Base-by-base conservation (phyloP, 2,888 invertebrate species). In the Drosophila mercatorum region DNA sequence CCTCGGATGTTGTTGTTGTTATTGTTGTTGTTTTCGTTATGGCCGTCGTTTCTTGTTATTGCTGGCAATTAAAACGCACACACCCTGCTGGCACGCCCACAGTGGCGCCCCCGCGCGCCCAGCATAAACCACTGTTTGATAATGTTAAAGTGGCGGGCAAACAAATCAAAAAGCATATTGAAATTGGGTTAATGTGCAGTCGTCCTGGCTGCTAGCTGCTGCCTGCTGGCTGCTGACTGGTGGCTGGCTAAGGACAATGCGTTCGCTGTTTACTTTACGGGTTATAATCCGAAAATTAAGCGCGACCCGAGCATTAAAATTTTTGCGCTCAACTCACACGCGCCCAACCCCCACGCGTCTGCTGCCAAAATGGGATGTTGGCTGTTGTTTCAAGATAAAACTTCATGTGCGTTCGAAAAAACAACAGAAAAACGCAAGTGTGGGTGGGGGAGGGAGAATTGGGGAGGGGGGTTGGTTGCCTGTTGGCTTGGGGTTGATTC, bases 131-230 rank as follows among this genome's bases (percentile, higher is more conserved):
- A 88, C 73, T 86, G 84, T 91, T 91, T 91, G 89, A 91, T 91
- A 91, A 84, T 90, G 89, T 90, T 91, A 90, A 91, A 92, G 91
- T 91, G 91, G 82, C 89, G 82, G 72, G 81, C 89, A 92, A 92
- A 92, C 92, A 92, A 92, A 91, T 90, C 90, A 91, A 90, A 92
- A 88, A 90, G 89, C 90, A 88, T 85, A 90, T 90, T 89, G 90
- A 83, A 90, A 88, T 80, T 90, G 91, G 90, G 91, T 90, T 90
- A 90, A 89, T 81, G 86, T 86, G 71, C 78, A 75, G 71, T 58
- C 63, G 78, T 53, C 78, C 69, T 65, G 76, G 26, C 26, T 22
- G 53, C 51, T 41, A 58, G 64, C 43, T 52, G 66, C 12, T 36
- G 7, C 28, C 28, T 28, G 12, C 49, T 47, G 22, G 2, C 22